Evolutionary conservation across 2,888 invertebrate genomes (phyloP), one percentile per base, ranked within the genome.

Genomic region (Nephrotoma flavescens): DNA sequence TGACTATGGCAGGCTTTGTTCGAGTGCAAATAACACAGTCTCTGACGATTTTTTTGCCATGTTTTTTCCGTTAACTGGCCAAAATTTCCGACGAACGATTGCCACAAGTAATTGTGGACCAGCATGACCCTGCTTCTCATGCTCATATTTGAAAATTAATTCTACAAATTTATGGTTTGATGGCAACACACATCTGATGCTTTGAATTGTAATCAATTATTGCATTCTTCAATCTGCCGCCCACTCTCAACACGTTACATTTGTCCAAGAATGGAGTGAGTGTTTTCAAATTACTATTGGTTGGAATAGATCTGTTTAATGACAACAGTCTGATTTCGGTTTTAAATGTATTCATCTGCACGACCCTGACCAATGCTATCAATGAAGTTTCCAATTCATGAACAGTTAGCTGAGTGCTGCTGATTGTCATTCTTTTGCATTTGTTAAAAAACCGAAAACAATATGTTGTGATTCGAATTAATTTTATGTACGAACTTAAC

Each of bases 171-270:
- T n/a, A n/a, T 87, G 86, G 0, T 84, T 41, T 19, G 83, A 44
- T 15, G 87, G 86, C 42, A 31, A 31, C 3, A 2, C n/a, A 2
- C 2, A 31, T 31, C 31, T 31, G 3, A 2, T 86, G 87, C 47
- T 87, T 83, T 85, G 85, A 85, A 2, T 87, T 85, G n/a, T 45
- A 87, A 11, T 85, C 41, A 3, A 87, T 41, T 12, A 12, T 84
- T 31, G 84, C 85, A 84, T 87, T 87, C 42, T 86, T 52, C 11
- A 86, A 57, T 83, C 86, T 84, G 12, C 87, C 86, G 71, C 87
- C 87, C 42, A 86, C 86, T 86, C 87, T 52, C 19, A 86, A 52
- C n/a, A 84, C 52, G 41, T 19, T 15, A 11, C 47, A 12, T 2
- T 52, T 41, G 12, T n/a, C 86, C 3, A 87, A 45, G 9, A 87